Conservation (phyloP, 2,888 invertebrate species). For the Girardia tigrina region DNA sequence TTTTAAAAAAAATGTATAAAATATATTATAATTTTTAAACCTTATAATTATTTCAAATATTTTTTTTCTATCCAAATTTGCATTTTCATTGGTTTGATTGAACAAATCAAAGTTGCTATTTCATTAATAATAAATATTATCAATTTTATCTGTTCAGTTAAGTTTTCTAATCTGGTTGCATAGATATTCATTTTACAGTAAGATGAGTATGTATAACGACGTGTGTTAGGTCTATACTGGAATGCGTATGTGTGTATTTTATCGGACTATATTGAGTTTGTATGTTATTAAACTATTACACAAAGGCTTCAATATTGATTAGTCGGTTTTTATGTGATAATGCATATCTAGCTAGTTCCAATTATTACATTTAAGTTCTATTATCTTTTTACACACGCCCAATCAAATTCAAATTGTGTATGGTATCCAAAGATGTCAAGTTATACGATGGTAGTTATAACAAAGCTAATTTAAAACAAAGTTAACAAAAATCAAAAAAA, state of each 20-base stretch:
- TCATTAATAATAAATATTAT: not conserved
- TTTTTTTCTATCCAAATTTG: slow-evolving; percentile 21
- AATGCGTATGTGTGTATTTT: slow-evolving; percentile 3
- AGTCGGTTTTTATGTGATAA: not conserved
- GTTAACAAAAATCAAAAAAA: not conserved
- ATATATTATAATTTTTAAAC: not conserved
- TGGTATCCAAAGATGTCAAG: slow-evolving; percentile 23
- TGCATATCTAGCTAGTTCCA: slow-evolving; percentile 7
- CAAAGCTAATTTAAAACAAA: slow-evolving; percentile 20
- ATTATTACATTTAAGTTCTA: not conserved
- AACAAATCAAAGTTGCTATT: slow-evolving; percentile 15
- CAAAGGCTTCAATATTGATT: not conserved
- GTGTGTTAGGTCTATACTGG: not conserved
- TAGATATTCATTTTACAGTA: not conserved
- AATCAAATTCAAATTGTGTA: slow-evolving; percentile 13
- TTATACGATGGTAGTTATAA: not conserved
- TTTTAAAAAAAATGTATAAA: too few species aligned
- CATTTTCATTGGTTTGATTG: slow-evolving; percentile 1
- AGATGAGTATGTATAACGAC: not conserved
- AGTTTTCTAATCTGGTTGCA: slow-evolving; percentile 2
- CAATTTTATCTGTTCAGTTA: slow-evolving; percentile 4
- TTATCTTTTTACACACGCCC: slow-evolving; percentile 21
- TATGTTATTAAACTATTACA: not conserved
- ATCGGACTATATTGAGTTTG: not conserved
- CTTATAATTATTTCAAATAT: not conserved